Conservation (phyloP, 2,797 vertebrate genomes). For the Neosilurus mollespiculum region DNA sequence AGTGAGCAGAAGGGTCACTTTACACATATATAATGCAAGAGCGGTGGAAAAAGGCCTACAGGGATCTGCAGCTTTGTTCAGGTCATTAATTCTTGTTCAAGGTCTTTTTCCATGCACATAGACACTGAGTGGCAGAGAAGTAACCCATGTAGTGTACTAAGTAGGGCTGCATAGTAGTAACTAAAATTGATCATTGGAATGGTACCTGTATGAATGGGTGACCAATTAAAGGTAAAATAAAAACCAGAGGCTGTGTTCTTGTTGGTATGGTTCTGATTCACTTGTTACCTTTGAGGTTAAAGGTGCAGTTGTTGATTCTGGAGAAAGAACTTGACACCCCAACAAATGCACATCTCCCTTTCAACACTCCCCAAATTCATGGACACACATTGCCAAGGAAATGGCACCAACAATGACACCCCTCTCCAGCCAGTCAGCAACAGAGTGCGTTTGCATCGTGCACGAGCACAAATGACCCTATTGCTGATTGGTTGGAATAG, state of each 20-base stretch:
- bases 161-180: background rate
- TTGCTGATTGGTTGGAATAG: too few species aligned
- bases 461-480: too few species aligned
- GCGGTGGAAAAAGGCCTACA: constrained; percentile 34
- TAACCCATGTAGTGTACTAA: background rate
- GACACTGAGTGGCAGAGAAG: background rate
- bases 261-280: background rate
- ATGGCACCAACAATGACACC: too few species aligned
- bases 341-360: too few species aligned
- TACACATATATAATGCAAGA: constrained; percentile 28
- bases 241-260: background rate
- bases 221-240: background rate
- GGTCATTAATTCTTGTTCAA: constrained; percentile 14
- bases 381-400: too few species aligned
- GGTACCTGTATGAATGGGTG: background rate
- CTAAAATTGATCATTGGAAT: background rate
- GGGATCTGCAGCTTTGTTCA: constrained; percentile 25
- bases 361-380: too few species aligned
- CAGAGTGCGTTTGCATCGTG: too few species aligned
- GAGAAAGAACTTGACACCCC: too few species aligned
- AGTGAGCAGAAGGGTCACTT: constrained; percentile 36
- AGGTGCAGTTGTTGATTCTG: too few species aligned
- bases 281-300: too few species aligned
- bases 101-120: background rate
- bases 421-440: too few species aligned